Evolutionary conservation across 35 echinoderm and acorn worm genomes (phyloP), one percentile per base, ranked within the genome.

Genomic region (Acanthaster planci): DNA sequence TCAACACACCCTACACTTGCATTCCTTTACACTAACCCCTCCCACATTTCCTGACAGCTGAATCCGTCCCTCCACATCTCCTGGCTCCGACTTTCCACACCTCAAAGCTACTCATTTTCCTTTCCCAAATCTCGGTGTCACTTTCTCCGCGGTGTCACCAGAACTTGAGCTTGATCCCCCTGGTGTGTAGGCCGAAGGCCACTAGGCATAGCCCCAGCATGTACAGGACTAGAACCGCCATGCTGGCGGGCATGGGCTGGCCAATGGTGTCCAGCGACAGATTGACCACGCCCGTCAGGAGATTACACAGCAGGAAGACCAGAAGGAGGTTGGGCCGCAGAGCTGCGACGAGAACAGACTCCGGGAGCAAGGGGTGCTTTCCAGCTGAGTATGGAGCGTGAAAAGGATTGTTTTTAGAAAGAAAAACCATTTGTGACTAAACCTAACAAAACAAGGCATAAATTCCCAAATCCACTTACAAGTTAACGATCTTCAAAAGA

Each of bases 271-370:
- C 76, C 7, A 92, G 76, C 2, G 76, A 86, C 58, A 92, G 64
- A 50, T 92, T 92, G 59, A 92, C 78, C 3, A 81, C 84, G 27
- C 90, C 90, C 53, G 90, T 92, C 77, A 92, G 40, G 17, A 92
- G 19, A 55, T 92, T 92, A 53, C 76, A 76, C 27, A 92, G 56
- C 26, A 92, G 84, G 64, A 92, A 92, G 37, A 80, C 54, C 29
- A 92, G 77, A 6, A 92, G 90, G 3, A 83, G 90, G 76, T 92
- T 92, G 40, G 54, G 55, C 60, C 78, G 34, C 37, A 92, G 54
- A 1, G 90, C 84, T 19, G 83, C 39, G 27, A 92, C 60, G 16
- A 87, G 51, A 44, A 67, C 26, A 39, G 87, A 80, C 5, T 76
- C 55, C 23, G 52, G 27, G 53, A 76, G 26, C 52, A 37, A n/a